Percentiles rank a stretch among this genome's conserved stretches.
Evolutionary conservation across 2,113 vertebrate genomes (phyloP).

Genomic region (Apaloderma vittatum): DNA sequence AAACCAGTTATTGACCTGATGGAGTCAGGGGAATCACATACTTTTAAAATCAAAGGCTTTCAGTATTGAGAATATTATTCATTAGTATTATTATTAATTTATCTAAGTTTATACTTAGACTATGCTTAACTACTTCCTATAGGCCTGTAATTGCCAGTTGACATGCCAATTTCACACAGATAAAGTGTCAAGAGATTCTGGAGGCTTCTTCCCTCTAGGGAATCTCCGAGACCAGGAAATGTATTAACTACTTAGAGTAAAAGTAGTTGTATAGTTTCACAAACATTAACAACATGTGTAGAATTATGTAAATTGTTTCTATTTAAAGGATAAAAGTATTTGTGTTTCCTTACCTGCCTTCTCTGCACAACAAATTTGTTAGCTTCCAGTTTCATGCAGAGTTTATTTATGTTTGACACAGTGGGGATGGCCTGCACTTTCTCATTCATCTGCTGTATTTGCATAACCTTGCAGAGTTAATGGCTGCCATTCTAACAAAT

Average conservation of each 20-base stretch:
- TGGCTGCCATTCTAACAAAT: constrained; percentile 80
- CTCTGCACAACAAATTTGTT: constrained; percentile 75
- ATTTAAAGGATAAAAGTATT: constrained; percentile 22
- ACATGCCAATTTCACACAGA: not conserved
- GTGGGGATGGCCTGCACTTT: constrained; percentile 73
- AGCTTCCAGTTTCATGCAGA: constrained; percentile 61
- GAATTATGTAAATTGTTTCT: constrained; percentile 7
- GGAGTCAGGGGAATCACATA: not conserved
- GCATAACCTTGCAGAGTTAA: constrained; percentile 79
- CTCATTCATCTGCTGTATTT: constrained; percentile 79
- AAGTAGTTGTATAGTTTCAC: not conserved
- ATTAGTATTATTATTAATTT: constrained; percentile 15
- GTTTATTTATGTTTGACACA: constrained; percentile 78
- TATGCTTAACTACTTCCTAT: constrained; percentile 24
- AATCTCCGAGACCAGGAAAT: not conserved
- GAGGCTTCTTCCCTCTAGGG: not conserved
- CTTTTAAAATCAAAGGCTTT: constrained; percentile 1
- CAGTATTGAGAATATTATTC: not conserved
- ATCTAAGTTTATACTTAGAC: constrained; percentile 33
- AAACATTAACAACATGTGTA: not conserved
- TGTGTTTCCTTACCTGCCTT: constrained; percentile 67
- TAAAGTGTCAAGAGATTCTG: not conserved
- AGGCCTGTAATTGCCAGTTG: constrained; percentile 29
- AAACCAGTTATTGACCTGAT: not conserved
- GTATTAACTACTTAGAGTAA: not conserved